Base-by-base conservation (phyloP, 2,797 vertebrate genomes). In the Helicolenus hilgendorfi region DNA sequence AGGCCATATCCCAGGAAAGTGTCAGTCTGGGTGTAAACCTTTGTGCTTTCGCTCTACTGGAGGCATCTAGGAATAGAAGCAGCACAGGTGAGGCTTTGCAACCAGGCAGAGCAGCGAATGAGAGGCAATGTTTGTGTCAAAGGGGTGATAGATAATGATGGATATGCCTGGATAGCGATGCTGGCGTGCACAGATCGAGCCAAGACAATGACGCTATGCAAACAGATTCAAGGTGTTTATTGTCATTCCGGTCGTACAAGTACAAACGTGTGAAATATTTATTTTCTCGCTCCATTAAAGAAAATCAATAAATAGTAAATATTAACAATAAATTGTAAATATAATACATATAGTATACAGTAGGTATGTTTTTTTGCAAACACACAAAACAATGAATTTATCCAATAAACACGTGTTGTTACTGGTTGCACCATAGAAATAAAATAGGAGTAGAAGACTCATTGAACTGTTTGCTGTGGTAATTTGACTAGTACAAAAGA, bases 31-130 rank as follows among this genome's bases (percentile, higher is more conserved):
- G 49, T 87, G 89, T 74, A 86, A 93, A 92, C 84, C 83, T 86
- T 87, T 83, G 77, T 91, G 85, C 86, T 69, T 78, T 69, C 18
- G n/a, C 81, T 85, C 86, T 59, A 55, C 74, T 53, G 56, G 83
- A 92, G 81, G 68, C 84, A 74, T 86, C 90, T 88, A 45, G 89
- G 86, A 96, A 96, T 94, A 95, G 94, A 89, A 93, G 85, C 73
- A 73, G 86, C 77, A 26, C 88, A 89, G 91, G 79, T 92, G 89
- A 90, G 65, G 41, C 58, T 86, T 70, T 60, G 77, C 63, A 79
- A 68, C 55, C 63, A 11, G 73, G 60, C 72, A 79, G 59, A 69
- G 77, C 71, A 59, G 70, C 74, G 77, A 85, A 82, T 41, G 62
- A 71, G 76, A 82, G 74, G 45, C 22, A 22, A 62, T 79, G 15